Conservation (phyloP, 2,113 vertebrate species). For the Eulacestoma nigropectus region DNA sequence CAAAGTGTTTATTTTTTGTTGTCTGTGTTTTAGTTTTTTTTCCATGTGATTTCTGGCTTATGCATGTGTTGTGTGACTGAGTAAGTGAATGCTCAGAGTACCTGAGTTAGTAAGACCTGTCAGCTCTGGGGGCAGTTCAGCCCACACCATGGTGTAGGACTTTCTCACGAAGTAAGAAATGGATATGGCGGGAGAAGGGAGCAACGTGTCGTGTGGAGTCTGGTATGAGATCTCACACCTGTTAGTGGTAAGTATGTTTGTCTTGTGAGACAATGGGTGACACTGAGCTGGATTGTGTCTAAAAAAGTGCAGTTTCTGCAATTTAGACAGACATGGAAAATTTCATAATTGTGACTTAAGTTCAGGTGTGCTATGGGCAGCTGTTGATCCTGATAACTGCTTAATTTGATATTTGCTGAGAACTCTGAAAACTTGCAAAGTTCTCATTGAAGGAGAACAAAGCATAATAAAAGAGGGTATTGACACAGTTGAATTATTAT, state of each 20-base stretch:
- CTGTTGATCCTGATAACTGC: background rate
- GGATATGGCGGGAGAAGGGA: background rate
- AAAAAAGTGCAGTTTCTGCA: background rate
- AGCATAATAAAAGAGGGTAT: background rate
- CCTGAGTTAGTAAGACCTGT: background rate
- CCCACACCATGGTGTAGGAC: background rate
- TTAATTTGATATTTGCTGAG: background rate
- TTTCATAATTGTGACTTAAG: background rate
- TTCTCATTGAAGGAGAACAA: background rate
- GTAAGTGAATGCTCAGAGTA: background rate
- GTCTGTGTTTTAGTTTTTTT: background rate
- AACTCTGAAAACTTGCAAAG: background rate
- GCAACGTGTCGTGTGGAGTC: background rate
- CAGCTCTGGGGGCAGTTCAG: background rate
- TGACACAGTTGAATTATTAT: slow-evolving; percentile 37
- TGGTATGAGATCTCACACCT: background rate
- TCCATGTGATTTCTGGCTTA: background rate
- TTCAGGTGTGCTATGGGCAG: background rate
- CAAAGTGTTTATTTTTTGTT: background rate
- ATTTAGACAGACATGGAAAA: background rate
- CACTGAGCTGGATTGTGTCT: background rate
- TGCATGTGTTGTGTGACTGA: background rate
- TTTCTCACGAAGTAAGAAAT: background rate
- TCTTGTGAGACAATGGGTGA: background rate
- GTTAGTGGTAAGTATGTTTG: background rate